phyloP scores from a whole-genome alignment of 2,113 vertebrate genomes.

The Sebastes fasciatus region DNA sequence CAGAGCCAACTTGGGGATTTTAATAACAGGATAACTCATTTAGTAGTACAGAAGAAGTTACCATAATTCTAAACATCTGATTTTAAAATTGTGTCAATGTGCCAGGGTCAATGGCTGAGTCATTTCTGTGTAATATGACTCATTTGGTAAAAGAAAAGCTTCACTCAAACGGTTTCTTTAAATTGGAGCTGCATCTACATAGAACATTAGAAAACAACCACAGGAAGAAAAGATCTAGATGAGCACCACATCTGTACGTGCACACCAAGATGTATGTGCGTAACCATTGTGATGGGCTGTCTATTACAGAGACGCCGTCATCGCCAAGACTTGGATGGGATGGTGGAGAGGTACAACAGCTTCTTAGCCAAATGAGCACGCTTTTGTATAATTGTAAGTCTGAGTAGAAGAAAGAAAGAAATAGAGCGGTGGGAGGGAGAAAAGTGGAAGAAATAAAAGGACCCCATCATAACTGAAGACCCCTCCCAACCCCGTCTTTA shows the following conservation, averaged over 20 bases:
- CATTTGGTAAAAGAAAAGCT: constrained; percentile 1
- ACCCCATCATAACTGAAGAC: constrained; percentile 47
- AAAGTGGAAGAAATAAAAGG: neutral
- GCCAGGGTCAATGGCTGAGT: neutral
- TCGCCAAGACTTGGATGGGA: constrained; percentile 4
- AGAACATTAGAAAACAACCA: constrained; percentile 18
- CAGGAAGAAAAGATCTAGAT: neutral
- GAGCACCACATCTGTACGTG: neutral
- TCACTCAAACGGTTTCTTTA: neutral
- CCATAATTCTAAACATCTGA: neutral
- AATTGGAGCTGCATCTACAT: neutral
- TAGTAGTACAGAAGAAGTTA: neutral
- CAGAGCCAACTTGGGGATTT: constrained; percentile 5
- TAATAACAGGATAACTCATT: neutral
- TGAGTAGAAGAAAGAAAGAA: constrained; percentile 45
- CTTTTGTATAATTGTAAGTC: constrained; percentile 67
- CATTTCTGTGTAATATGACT: neutral
- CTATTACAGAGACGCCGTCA: constrained; percentile 19
- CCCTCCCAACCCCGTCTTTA: constrained; percentile 58
- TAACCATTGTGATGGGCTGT: neutral
- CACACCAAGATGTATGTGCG: neutral
- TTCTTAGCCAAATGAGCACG: constrained; percentile 73
- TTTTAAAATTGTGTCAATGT: neutral
- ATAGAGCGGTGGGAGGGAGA: constrained; percentile 8
- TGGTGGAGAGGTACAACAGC: constrained; percentile 34